These are phyloP conservation scores for Atherinosoma microstoma DNA, from an alignment of 2,797 vertebrate genomes.

Conservation along the genomic window DNA sequence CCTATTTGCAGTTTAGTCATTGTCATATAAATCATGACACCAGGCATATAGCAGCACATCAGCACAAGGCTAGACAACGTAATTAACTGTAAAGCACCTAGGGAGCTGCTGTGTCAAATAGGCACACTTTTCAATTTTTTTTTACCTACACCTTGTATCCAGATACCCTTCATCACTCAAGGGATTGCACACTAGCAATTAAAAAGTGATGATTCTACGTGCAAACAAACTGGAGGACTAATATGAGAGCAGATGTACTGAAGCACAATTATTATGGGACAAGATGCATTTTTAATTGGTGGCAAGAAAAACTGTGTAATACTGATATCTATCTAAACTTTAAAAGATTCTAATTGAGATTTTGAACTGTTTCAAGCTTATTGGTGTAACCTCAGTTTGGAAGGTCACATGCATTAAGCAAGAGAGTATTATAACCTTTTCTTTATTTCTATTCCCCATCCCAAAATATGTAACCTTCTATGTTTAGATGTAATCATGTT, in stretches of 20 bases:
- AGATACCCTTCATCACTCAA: constrained; percentile 70
- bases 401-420: not conserved
- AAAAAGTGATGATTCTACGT: constrained; percentile 69
- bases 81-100: constrained; percentile 81
- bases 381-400: not conserved
- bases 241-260: constrained; percentile 13
- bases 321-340: not conserved
- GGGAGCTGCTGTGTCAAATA: constrained; percentile 81
- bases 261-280: constrained; percentile 18
- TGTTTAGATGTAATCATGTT: not conserved
- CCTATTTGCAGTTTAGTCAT: constrained; percentile 47
- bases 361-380: constrained; percentile 3
- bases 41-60: constrained; percentile 57
- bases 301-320: not conserved
- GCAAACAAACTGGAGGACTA: constrained; percentile 39
- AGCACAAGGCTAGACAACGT: constrained; percentile 77
- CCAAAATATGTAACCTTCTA: not conserved
- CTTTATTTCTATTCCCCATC: not conserved
- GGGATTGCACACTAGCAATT: constrained; percentile 67
- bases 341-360: not conserved
- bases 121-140: constrained; percentile 40
- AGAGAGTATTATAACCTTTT: not conserved
- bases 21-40: constrained; percentile 63
- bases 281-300: constrained; percentile 30
- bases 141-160: constrained; percentile 63